Conservation (phyloP, 2,888 invertebrate species). For the Sepiola atlantica region DNA sequence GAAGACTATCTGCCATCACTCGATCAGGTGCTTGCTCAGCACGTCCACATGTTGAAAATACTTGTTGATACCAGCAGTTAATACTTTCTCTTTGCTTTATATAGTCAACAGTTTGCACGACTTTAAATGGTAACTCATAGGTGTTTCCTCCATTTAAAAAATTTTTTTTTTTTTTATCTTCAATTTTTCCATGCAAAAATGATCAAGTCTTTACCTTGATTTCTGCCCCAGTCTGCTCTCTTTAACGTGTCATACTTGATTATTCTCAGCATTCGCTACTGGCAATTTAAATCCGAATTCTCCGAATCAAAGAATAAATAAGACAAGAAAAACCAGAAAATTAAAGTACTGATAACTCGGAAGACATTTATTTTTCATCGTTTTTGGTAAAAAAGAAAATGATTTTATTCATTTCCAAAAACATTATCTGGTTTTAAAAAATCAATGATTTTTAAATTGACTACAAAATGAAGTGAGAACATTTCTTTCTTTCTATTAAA, state of each 20-base stretch:
- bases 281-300: neutral
- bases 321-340: neutral
- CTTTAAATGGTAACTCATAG: neutral
- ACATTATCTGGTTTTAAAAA: neutral
- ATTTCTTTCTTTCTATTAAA: neutral
- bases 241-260: neutral
- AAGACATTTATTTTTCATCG: neutral
- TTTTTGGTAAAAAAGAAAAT: neutral
- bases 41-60: neutral
- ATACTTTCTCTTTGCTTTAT: neutral
- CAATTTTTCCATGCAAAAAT: neutral
- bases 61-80: neutral
- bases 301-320: slow-evolving; percentile 6
- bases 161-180: no score
- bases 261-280: neutral
- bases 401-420: neutral
- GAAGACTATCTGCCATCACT: no score
- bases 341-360: neutral
- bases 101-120: neutral
- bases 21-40: no score
- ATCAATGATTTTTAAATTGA: slow-evolving; percentile 24
- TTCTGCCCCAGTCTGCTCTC: neutral
- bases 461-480: neutral
- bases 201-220: neutral
- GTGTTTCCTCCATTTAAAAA: neutral